Percentiles rank a stretch among this genome's conserved stretches.
These are phyloP conservation scores for Tiliacea aurago DNA, from an alignment of 2,888 invertebrate genomes.

Conservation along the genomic window DNA sequence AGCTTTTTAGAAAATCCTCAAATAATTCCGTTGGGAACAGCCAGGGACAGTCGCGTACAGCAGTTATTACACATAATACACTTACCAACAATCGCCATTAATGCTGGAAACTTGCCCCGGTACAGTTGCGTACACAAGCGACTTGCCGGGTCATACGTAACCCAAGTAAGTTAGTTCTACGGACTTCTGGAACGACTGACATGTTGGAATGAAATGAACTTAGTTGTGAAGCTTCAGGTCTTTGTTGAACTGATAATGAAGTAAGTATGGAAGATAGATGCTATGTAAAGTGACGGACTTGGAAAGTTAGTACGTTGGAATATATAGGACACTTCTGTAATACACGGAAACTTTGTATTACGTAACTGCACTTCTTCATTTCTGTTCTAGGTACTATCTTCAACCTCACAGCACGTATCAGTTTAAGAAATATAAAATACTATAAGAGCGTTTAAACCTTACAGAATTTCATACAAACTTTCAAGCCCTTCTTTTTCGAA, in stretches of 20 bases:
- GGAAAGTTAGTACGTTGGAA: not conserved
- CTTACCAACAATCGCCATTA: constrained; percentile 87
- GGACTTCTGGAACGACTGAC: constrained; percentile 36
- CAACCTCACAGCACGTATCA: too few species aligned
- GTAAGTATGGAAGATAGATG: constrained; percentile 38
- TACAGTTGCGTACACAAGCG: constrained; percentile 83
- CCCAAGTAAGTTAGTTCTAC: constrained; percentile 64
- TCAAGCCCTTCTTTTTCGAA: too few species aligned
- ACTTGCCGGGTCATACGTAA: constrained; percentile 81
- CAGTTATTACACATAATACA: constrained; percentile 87
- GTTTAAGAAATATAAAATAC: too few species aligned
- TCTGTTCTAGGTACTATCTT: too few species aligned
- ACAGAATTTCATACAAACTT: too few species aligned
- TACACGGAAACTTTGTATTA: too few species aligned
- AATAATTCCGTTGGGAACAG: constrained; percentile 46
- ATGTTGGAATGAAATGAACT: constrained; percentile 47
- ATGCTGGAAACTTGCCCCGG: constrained; percentile 81
- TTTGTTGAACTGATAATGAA: constrained; percentile 52
- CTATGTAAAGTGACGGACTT: constrained; percentile 33
- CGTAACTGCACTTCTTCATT: too few species aligned
- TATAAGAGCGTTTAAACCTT: too few species aligned
- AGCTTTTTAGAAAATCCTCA: constrained; percentile 55
- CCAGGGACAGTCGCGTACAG: constrained; percentile 50
- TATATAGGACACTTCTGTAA: too few species aligned
- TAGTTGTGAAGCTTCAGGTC: constrained; percentile 31